Base-by-base conservation (phyloP, 2,888 invertebrate genomes). In the Tipula lateralis region DNA sequence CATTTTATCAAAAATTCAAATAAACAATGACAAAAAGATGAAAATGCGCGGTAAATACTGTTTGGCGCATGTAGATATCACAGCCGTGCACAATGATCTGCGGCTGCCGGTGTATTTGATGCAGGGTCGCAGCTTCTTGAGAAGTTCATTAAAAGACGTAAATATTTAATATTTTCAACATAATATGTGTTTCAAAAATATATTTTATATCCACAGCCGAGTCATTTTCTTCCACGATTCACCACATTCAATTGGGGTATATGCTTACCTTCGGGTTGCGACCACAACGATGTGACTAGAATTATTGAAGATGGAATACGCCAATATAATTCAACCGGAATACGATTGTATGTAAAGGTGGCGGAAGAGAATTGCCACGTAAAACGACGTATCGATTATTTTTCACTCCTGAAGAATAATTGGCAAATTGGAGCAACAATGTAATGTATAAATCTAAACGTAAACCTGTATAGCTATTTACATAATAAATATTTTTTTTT, bases 161-260 rank as follows among this genome's bases (percentile, higher is more conserved):
- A 82, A 13, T 82, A 82, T 82, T n/a, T 82, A 29, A 12, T 12
- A 29, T 81, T n/a, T 12, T 82, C 1, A n/a, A 36, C 36, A 16
- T 29, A 36, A 82, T 30, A n/a, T 82, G n/a, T 39, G n/a, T 36
- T 84, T 50, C n/a, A n/a, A n/a, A n/a, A n/a, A n/a, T n/a, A 32
- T 81, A 84, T 83, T 84, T 85, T 85, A 13, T 85, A 88, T 90
- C n/a, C n/a, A n/a, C n/a, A 95, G 94, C 93, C 94, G 87, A 93
- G 93, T 89, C 94, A 95, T 90, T 94, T 94, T 89, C 92, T 93
- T 88, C 94, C 94, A 84, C 93, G 93, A 87, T 94, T 94, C 89
- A 93, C 94, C 29, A 93, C 94, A 86, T 90, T 93, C 86, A 94
- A 93, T 87, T 94, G 94, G 94, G 94, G 93, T 0, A 89, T 94